Evolutionary conservation across 1,140 invertebrate species (phyloP).

Genomic region (Cyrtorhinus lividipennis): DNA sequence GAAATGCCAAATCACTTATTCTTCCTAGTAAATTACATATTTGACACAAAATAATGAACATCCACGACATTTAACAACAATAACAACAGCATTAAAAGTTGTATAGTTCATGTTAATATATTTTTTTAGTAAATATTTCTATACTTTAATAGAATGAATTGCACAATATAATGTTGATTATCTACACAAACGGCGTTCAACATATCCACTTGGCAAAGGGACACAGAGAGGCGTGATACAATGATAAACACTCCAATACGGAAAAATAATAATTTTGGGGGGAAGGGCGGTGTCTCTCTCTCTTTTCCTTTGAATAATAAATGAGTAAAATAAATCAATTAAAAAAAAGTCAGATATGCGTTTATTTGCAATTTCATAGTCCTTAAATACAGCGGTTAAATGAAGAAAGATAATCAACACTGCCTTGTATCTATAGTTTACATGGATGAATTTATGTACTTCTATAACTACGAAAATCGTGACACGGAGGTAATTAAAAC

Average conservation of each 20-base stretch:
- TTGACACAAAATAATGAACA: conserved; percentile 6
- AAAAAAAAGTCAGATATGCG: neutral
- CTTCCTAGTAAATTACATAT: conserved; percentile 1
- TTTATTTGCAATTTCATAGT: neutral
- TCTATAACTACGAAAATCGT: neutral
- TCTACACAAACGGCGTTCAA: neutral
- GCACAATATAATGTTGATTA: conserved; percentile 9
- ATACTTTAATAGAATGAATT: neutral
- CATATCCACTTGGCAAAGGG: too few species aligned
- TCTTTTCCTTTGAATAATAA: too few species aligned
- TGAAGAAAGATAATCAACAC: neutral
- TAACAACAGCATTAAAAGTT: conserved; percentile 1
- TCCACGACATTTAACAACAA: conserved; percentile 5
- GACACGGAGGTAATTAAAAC: neutral
- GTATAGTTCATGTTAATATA: neutral
- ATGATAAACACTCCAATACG: too few species aligned
- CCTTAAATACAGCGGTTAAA: too few species aligned
- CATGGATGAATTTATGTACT: neutral
- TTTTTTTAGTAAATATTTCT: neutral
- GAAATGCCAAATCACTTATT: neutral
- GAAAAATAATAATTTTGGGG: too few species aligned
- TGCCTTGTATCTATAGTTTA: neutral
- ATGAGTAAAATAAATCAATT: too few species aligned
- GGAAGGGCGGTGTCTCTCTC: too few species aligned
- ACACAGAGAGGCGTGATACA: too few species aligned